These are phyloP conservation scores for Trissolcus brochymenae DNA, from an alignment of 2,888 invertebrate species.

Conservation along the genomic window DNA sequence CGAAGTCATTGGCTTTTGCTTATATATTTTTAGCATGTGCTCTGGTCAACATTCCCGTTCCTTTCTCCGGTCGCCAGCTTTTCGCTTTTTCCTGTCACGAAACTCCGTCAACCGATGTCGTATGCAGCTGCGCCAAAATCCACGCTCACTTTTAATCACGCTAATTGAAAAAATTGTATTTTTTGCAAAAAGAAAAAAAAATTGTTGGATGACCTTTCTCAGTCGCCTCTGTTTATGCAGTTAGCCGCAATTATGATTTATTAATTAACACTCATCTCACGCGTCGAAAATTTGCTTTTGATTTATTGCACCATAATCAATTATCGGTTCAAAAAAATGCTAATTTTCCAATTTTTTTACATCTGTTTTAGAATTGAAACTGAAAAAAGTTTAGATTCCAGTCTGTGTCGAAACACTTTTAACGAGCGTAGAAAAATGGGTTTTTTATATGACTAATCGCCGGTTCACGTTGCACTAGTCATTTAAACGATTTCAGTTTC, in stretches of 20 bases:
- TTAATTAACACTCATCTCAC: too few species aligned
- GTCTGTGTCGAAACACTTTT: not conserved
- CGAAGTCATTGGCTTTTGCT: slow-evolving; percentile 65
- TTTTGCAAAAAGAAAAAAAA: too few species aligned
- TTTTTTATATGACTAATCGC: slow-evolving; percentile 6
- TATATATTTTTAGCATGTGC: slow-evolving; percentile 62
- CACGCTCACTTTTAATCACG: not conserved
- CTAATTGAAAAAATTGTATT: too few species aligned
- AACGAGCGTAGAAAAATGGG: not conserved
- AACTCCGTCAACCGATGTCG: slow-evolving; percentile 47
- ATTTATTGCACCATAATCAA: too few species aligned
- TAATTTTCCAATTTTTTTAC: too few species aligned
- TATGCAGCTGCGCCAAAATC: slow-evolving; percentile 59
- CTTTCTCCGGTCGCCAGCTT: slow-evolving; percentile 49
- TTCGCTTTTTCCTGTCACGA: slow-evolving; percentile 51
- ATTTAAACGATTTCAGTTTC: slow-evolving; percentile 14
- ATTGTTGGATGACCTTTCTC: too few species aligned
- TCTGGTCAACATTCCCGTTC: slow-evolving; percentile 67
- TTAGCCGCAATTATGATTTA: too few species aligned
- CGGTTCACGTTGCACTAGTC: slow-evolving; percentile 15
- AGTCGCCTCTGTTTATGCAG: too few species aligned
- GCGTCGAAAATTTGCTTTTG: too few species aligned
- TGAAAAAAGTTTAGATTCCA: too few species aligned
- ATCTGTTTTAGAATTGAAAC: too few species aligned
- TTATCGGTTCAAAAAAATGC: too few species aligned